These are phyloP conservation scores for Ceratothoa steindachneri DNA, from an alignment of 2,888 invertebrate species.

Conservation along the genomic window DNA sequence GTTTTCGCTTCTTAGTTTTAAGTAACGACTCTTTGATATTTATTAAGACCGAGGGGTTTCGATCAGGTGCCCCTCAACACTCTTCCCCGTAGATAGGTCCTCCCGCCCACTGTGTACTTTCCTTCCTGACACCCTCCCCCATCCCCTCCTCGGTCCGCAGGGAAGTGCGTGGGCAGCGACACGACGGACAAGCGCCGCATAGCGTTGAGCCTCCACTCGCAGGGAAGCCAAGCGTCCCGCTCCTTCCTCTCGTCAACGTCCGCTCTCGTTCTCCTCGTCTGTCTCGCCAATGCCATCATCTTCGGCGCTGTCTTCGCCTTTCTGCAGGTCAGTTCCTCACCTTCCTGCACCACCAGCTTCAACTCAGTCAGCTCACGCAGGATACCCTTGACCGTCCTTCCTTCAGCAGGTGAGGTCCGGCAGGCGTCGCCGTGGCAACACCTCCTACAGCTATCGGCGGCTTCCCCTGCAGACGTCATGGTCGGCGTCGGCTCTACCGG, in stretches of 20 bases:
- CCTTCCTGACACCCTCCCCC: too few relatives aligned
- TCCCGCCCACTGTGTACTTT: too few relatives aligned
- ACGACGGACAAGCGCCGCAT: conserved; percentile 40
- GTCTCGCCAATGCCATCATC: conserved; percentile 29
- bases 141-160: too few relatives aligned
- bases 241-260: conserved; percentile 16
- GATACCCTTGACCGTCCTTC: too few relatives aligned
- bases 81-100: too few relatives aligned
- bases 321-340: conserved; percentile 29
- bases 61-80: too few relatives aligned
- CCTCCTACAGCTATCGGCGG: not conserved
- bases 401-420: not conserved
- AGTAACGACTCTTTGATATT: too few relatives aligned
- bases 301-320: conserved; percentile 39
- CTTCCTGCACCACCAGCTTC: not conserved
- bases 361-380: too few relatives aligned
- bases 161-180: conserved; percentile 35
- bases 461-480: not conserved
- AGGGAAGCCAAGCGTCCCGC: conserved; percentile 3
- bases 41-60: too few relatives aligned
- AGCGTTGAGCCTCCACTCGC: conserved; percentile 27
- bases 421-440: not conserved
- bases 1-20: too few relatives aligned
- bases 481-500: not conserved
- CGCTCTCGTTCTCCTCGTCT: conserved; percentile 18